Evolutionary conservation across 2,113 vertebrate genomes (phyloP).

Genomic region (Lethenteron reissneri): DNA sequence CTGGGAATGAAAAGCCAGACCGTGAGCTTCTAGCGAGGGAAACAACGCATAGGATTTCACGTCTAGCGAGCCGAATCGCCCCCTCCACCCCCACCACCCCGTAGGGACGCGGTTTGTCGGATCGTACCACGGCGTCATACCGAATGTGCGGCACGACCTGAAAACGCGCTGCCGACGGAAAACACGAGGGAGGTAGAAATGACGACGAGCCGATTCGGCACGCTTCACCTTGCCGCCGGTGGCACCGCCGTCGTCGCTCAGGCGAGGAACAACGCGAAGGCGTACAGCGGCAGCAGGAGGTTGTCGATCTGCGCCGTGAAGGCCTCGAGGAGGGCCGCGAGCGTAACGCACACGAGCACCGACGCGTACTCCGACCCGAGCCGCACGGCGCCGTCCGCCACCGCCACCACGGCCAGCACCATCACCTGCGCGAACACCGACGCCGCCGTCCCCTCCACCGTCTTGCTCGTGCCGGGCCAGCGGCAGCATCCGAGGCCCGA

Average conservation of each 20-base stretch:
- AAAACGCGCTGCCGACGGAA: too few species aligned
- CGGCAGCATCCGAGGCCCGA: slow-evolving; percentile 67
- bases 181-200: too few species aligned
- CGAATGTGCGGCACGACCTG: too few species aligned
- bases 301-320: slow-evolving; percentile 93
- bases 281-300: slow-evolving; percentile 72
- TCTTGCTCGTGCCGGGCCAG: slow-evolving; percentile 93
- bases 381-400: slow-evolving; percentile 56
- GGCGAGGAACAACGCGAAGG: slow-evolving; percentile 65
- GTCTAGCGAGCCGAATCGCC: too few species aligned
- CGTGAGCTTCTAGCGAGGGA: too few species aligned
- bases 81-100: too few species aligned
- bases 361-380: slow-evolving; percentile 67
- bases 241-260: slow-evolving; percentile 17
- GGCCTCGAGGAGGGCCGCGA: slow-evolving; percentile 72
- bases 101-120: too few species aligned
- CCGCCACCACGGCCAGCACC: slow-evolving; percentile 67
- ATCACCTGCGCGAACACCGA: slow-evolving; percentile 87
- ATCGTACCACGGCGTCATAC: too few species aligned
- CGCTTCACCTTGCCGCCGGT: too few species aligned
- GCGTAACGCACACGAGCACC: slow-evolving; percentile 55
- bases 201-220: too few species aligned
- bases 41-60: too few species aligned
- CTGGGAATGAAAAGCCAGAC: too few species aligned
- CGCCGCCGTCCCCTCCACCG: slow-evolving; percentile 73